These are phyloP conservation scores for Rafetus swinhoei DNA, from an alignment of 2,113 vertebrate genomes.

Conservation along the genomic window DNA sequence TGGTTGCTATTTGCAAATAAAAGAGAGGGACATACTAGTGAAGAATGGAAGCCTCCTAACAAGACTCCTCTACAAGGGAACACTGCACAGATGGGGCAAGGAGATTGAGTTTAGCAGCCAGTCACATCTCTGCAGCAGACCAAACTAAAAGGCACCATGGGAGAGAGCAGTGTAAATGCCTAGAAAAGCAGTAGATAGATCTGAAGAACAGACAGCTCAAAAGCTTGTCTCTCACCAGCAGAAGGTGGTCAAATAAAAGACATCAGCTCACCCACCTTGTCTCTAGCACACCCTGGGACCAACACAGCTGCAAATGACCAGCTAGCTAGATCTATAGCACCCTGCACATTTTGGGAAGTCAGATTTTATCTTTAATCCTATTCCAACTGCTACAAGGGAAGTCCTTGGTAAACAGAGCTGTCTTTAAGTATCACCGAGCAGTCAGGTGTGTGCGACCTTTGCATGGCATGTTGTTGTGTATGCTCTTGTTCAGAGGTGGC, in stretches of 20 bases:
- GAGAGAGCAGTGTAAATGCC: neutral
- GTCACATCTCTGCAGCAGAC: neutral
- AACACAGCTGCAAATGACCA: neutral
- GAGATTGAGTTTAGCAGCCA: neutral
- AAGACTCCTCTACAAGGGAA: neutral
- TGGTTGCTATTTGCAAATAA: neutral
- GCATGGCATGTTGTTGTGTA: neutral
- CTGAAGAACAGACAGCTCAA: neutral
- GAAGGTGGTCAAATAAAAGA: neutral
- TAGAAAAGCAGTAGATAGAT: neutral
- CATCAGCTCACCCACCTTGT: neutral
- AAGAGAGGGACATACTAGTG: neutral
- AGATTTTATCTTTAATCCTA: neutral
- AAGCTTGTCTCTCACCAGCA: neutral
- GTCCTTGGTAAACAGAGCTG: neutral
- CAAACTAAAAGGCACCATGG: neutral
- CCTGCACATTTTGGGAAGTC: neutral
- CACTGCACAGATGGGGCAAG: neutral
- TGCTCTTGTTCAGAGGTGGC: neutral
- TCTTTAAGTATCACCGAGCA: neutral
- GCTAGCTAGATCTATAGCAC: neutral
- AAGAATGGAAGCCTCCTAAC: neutral
- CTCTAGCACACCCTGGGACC: neutral
- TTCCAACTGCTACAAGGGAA: neutral
- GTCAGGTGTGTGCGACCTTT: neutral